Evolutionary conservation across 2,797 vertebrate genomes (phyloP).

Genomic region (Megaceryle alcyon): DNA sequence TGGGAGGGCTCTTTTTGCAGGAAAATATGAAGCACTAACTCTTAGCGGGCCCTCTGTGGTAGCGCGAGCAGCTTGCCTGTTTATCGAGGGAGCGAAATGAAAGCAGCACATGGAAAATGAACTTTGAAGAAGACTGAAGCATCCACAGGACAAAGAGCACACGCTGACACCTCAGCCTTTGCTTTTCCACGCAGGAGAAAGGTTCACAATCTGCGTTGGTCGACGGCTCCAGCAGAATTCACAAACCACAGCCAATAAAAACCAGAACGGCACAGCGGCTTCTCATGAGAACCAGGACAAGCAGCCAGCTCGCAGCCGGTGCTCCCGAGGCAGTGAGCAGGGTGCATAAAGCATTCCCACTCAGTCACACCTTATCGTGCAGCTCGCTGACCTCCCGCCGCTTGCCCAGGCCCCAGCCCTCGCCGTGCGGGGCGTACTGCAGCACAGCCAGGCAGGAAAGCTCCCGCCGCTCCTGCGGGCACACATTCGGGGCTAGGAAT

Average conservation of each 20-base stretch:
- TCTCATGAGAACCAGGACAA: fast-evolving
- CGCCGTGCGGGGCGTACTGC: no score
- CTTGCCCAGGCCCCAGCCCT: no score
- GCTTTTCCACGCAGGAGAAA: neutral
- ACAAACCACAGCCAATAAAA: neutral
- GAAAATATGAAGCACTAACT: neutral
- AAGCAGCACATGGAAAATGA: neutral
- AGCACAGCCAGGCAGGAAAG: neutral
- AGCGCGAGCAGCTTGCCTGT: neutral
- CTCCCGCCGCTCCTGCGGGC: neutral
- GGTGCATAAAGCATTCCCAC: fast-evolving
- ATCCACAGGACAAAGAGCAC: neutral
- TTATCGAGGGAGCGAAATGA: neutral
- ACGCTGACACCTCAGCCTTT: neutral
- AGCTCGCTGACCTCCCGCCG: neutral
- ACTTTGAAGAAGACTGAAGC: neutral
- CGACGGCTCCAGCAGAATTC: neutral
- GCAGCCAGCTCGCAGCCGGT: fast-evolving
- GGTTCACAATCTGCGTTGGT: neutral
- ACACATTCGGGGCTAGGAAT: neutral
- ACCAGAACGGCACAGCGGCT: neutral
- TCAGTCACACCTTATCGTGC: no score
- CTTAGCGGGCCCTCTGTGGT: neutral
- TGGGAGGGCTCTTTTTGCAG: neutral
- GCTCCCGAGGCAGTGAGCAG: fast-evolving